Conservation (phyloP, 2,113 vertebrate genomes). For the Gymnobelideus leadbeateri region DNA sequence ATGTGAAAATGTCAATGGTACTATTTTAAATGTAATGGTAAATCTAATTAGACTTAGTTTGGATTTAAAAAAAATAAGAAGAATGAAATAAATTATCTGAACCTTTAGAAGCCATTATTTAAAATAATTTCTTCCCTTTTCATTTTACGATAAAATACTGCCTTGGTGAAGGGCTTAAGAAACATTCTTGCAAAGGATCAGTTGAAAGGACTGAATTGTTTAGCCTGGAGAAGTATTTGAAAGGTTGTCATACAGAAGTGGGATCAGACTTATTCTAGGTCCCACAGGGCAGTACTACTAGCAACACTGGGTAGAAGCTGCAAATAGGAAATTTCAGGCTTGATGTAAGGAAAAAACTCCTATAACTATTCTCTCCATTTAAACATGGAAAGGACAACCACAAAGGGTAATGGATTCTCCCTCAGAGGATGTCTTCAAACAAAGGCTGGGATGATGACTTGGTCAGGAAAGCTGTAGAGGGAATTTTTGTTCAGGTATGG, state of each 20-base stretch:
- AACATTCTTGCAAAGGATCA: neutral
- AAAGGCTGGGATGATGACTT: neutral
- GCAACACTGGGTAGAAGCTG: neutral
- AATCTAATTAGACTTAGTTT: conserved; percentile 48
- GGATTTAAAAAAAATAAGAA: conserved; percentile 38
- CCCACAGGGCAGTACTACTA: neutral
- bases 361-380: neutral
- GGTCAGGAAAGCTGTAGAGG: neutral
- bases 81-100: conserved; percentile 44
- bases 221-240: neutral
- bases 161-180: conserved; percentile 11
- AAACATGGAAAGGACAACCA: neutral
- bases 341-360: neutral
- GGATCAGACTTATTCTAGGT: neutral
- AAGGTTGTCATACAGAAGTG: neutral
- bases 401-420: conserved; percentile 1
- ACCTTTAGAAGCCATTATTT: conserved; percentile 15
- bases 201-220: neutral
- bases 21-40: conserved; percentile 39
- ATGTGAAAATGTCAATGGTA: conserved; percentile 39
- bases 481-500: neutral
- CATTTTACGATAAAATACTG: conserved; percentile 43
- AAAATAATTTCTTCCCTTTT: conserved; percentile 33
- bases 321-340: neutral
- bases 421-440: neutral